A percentile compares a stretch with the other conserved stretches of the same genome.
These are phyloP conservation scores for Meda fulgida DNA, from an alignment of 2,797 vertebrate genomes.

Conservation along the genomic window DNA sequence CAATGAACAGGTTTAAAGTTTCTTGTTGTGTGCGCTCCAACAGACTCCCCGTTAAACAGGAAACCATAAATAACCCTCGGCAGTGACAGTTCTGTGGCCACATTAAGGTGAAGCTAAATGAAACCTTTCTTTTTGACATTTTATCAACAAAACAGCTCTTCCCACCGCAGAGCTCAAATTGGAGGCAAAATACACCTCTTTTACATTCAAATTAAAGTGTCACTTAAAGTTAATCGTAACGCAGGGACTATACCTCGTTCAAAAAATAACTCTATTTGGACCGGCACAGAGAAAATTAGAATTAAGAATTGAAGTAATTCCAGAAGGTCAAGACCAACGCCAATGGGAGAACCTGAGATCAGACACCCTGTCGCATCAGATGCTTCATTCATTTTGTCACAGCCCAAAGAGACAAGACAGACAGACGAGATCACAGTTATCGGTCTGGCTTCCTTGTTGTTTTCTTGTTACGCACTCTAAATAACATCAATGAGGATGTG, in stretches of 20 bases:
- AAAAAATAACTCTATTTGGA: slow-evolving; percentile 58
- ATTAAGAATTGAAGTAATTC: slow-evolving; percentile 57
- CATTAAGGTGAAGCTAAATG: slow-evolving; percentile 64
- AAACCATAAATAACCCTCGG: slow-evolving; percentile 73
- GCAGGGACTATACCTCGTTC: slow-evolving; percentile 61
- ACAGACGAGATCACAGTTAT: slow-evolving; percentile 33
- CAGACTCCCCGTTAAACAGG: slow-evolving; percentile 45
- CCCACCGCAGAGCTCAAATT: slow-evolving; percentile 60
- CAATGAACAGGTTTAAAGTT: slow-evolving; percentile 39
- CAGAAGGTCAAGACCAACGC: slow-evolving; percentile 49
- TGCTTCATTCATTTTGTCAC: slow-evolving; percentile 49
- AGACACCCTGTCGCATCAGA: slow-evolving; percentile 52
- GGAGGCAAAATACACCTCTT: slow-evolving; percentile 75
- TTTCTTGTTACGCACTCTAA: slow-evolving; percentile 34
- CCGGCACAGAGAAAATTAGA: slow-evolving; percentile 38
- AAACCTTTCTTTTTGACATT: slow-evolving; percentile 65
- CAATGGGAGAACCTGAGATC: not conserved
- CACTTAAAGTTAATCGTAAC: slow-evolving; percentile 82
- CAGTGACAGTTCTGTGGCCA: slow-evolving; percentile 67
- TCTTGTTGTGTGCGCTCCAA: slow-evolving; percentile 33
- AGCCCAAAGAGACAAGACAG: slow-evolving; percentile 31
- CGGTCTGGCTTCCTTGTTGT: slow-evolving; percentile 13
- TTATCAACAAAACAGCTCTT: slow-evolving; percentile 52
- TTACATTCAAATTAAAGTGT: slow-evolving; percentile 82
- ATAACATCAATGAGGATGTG: slow-evolving; percentile 16